Conservation (phyloP, 2,797 vertebrate species). For the Silurus lanzhouensis region DNA sequence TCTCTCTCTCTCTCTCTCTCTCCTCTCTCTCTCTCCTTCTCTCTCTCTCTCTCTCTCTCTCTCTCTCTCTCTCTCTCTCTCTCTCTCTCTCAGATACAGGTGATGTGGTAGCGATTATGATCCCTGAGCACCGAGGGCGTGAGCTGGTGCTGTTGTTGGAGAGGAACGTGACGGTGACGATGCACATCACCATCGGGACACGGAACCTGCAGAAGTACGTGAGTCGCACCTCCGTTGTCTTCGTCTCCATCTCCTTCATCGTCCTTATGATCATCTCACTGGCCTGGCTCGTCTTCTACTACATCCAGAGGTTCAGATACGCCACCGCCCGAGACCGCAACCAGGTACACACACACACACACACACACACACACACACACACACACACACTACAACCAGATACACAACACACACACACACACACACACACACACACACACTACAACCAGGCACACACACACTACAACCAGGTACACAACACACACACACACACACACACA, state of each 20-base stretch:
- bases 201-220: slow-evolving; percentile 98
- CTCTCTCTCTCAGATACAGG: slow-evolving; percentile 78
- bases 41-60: background rate
- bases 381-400: background rate
- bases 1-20: background rate
- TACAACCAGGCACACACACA: no score
- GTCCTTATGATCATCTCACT: slow-evolving; percentile 99
- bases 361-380: background rate
- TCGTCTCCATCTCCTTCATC: slow-evolving; percentile 99
- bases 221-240: slow-evolving; percentile 96
- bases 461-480: no score
- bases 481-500: no score
- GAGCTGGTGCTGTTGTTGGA: slow-evolving; percentile 89
- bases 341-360: slow-evolving; percentile 77
- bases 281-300: slow-evolving; percentile 98
- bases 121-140: slow-evolving; percentile 91
- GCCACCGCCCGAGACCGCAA: slow-evolving; percentile 94
- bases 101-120: slow-evolving; percentile 95
- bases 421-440: no score
- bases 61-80: background rate
- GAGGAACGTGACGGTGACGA: slow-evolving; percentile 79
- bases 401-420: background rate
- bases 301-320: slow-evolving; percentile 97
- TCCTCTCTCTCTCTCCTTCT: background rate
- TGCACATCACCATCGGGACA: slow-evolving; percentile 95